Conservation (phyloP, 2,888 invertebrate species). For the Drosophila birchii region DNA sequence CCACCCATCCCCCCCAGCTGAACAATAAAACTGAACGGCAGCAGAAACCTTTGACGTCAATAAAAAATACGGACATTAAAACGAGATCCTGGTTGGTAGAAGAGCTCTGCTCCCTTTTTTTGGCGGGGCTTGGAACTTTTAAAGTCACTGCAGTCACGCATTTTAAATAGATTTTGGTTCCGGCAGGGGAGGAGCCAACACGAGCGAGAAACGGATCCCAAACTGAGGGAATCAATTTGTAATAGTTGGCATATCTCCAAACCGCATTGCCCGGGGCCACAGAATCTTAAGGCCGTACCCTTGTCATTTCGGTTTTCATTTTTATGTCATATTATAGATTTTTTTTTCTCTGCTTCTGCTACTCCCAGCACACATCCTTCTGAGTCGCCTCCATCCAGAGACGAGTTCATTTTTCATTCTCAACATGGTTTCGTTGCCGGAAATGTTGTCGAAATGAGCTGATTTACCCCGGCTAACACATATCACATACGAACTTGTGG, state of each 20-base stretch:
- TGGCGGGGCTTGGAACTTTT: constrained; percentile 37
- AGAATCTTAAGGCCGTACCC: constrained; percentile 57
- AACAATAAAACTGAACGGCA: constrained; percentile 50
- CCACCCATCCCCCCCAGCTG: constrained; percentile 30
- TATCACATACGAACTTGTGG: constrained; percentile 13
- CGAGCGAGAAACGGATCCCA: constrained; percentile 44
- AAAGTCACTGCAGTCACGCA: constrained; percentile 63
- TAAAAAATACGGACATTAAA: constrained; percentile 67
- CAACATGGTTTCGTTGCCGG: constrained; percentile 78
- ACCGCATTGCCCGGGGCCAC: constrained; percentile 57
- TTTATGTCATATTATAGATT: constrained; percentile 81
- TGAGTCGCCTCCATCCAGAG: constrained; percentile 1
- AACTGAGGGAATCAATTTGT: constrained; percentile 70
- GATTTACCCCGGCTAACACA: constrained; percentile 52
- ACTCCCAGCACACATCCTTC: constrained; percentile 16
- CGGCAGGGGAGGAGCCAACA: constrained; percentile 14
- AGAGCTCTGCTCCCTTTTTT: neutral
- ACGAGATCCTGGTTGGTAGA: constrained; percentile 28
- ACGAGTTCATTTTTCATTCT: constrained; percentile 79
- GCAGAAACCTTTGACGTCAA: constrained; percentile 51
- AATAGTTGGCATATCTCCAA: constrained; percentile 80
- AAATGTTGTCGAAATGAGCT: constrained; percentile 81
- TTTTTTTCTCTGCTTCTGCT: constrained; percentile 30
- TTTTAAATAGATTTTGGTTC: constrained; percentile 50
- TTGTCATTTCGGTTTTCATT: constrained; percentile 79